Conservation (phyloP, 2,113 vertebrate genomes). For the Gnathochromis pfefferi region DNA sequence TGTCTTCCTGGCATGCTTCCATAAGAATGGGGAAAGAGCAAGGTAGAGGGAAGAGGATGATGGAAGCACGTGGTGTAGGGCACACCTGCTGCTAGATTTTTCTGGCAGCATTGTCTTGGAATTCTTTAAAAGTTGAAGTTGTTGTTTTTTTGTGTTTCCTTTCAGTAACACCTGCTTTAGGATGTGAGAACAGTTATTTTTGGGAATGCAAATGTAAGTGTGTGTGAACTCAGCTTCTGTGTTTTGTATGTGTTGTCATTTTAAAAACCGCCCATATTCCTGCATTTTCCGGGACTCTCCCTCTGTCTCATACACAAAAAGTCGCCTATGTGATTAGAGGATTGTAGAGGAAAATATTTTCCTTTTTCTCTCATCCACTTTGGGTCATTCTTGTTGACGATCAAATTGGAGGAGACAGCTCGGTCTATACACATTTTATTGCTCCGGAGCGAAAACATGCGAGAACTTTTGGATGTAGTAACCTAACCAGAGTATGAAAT, state of each 20-base stretch:
- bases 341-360: background rate
- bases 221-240: background rate
- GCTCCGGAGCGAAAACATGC: background rate
- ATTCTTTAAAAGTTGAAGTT: background rate
- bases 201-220: background rate
- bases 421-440: background rate
- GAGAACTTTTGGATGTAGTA: background rate
- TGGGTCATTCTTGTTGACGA: background rate
- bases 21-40: constrained; percentile 25
- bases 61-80: background rate
- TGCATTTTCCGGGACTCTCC: background rate
- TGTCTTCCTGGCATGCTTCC: constrained; percentile 61
- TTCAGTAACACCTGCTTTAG: background rate
- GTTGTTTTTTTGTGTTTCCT: background rate
- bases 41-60: constrained; percentile 48
- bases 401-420: background rate
- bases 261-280: background rate
- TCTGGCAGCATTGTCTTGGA: constrained; percentile 67
- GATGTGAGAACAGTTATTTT: background rate
- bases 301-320: background rate
- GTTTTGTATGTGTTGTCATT: background rate
- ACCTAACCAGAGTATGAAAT: constrained; percentile 8
- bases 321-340: background rate
- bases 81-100: constrained; percentile 75
- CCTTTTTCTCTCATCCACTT: background rate